Percentiles rank a stretch among this genome's conserved stretches.
phyloP scores from a whole-genome alignment of 92 coral and sea anemone genomes.

The Palythoa caribaeorum region DNA sequence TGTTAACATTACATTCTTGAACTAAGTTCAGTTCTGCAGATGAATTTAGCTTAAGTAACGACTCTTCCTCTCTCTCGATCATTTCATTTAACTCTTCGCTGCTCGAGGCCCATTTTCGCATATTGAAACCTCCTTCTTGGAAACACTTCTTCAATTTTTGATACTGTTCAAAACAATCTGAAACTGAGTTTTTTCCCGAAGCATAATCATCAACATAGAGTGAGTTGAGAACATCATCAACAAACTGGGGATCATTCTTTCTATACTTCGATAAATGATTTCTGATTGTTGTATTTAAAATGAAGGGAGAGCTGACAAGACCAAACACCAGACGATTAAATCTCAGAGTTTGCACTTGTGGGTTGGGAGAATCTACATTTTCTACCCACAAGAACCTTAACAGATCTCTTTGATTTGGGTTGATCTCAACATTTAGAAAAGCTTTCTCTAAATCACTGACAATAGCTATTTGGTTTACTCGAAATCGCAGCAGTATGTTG shows the following conservation, averaged over 20 bases:
- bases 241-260: conserved; percentile 39
- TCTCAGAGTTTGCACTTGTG: conserved; percentile 33
- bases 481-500: conserved; percentile 42
- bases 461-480: conserved; percentile 16
- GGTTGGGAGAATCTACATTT: conserved; percentile 39
- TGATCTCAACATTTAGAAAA: conserved; percentile 39
- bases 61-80: conserved; percentile 11
- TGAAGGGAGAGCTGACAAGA: conserved; percentile 22
- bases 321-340: conserved; percentile 40
- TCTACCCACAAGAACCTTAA: conserved; percentile 53
- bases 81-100: conserved; percentile 10
- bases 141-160: conserved; percentile 27
- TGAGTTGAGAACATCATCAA: conserved; percentile 12
- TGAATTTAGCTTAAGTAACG: not conserved
- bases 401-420: conserved; percentile 12
- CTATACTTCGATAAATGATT: conserved; percentile 32
- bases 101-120: conserved; percentile 46
- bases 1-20: not conserved
- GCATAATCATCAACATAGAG: conserved; percentile 17
- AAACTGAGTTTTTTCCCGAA: conserved; percentile 7
- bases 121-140: conserved; percentile 52
- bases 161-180: conserved; percentile 1
- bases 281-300: not conserved
- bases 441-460: conserved; percentile 43
- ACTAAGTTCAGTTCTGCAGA: not conserved